Base-by-base conservation (phyloP, 2,113 vertebrate genomes). In the Ramphastos sulfuratus region DNA sequence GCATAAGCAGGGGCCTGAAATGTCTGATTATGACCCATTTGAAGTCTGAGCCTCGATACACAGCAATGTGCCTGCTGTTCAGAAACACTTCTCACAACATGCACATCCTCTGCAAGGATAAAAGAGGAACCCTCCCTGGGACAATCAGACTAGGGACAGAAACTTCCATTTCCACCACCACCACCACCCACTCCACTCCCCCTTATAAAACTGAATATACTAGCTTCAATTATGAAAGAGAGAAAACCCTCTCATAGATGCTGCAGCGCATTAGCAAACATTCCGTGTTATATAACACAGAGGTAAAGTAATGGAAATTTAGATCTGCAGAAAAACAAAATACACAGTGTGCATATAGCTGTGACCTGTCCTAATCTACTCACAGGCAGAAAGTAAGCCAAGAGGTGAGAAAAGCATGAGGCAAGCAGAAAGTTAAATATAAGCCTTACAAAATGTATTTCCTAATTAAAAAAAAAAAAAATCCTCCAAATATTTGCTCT, bases 21-120 rank as follows among this genome's bases (percentile, higher is more conserved):
- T 63, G 37, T 66, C 78, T 94, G 87, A 93, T 89, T 91, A 80
- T 64, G 69, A 33, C 69, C 81, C 60, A 35, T 79, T 91, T 89
- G 72, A 85, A 93, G 87, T 27, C 81, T 89, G 67, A 79, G 78
- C 82, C 71, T 80, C 1, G 1, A 21, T 19, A 30, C 25, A 42
- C 46, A 87, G 76, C 93, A 42, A 55, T 42, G 55, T 44, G 35
- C 70, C 90, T 85, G 78, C 91, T 89, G 81, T 28, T 82, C 78
- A 7, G 59, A 55, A 92, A 52, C 66, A 52, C 12, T 30, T 55
- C 84, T 94, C 66, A 63, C 86, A 46, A 66, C 63, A 59, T 1
- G 66, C 21, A 37, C 63, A 63, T 76, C 59, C 50, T 84, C 70
- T 39, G 77, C 25, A 5, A 92, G 84, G 86, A 52, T 85, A 55